phyloP scores from a whole-genome alignment of 2,113 vertebrate genomes.

The Carollia perspicillata region DNA sequence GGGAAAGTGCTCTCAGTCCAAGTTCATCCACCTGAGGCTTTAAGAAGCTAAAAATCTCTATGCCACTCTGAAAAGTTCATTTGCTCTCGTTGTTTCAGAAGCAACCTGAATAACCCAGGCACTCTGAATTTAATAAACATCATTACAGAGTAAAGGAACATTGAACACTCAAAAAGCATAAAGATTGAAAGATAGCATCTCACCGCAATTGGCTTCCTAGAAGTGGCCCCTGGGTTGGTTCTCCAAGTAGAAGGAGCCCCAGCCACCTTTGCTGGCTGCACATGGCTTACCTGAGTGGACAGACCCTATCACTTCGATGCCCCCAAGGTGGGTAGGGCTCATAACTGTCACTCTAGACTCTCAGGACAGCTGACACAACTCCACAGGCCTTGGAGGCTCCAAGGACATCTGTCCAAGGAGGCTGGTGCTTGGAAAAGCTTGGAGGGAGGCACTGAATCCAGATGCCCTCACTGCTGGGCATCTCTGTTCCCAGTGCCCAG shows the following conservation, averaged over 20 bases:
- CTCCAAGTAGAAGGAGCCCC: background rate
- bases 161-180: background rate
- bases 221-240: background rate
- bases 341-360: background rate
- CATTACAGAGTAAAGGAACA: background rate
- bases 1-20: background rate
- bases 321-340: background rate
- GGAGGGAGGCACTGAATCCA: background rate
- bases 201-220: background rate
- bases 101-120: background rate
- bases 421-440: background rate
- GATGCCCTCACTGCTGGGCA: background rate
- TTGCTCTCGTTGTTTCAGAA: background rate
- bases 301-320: background rate
- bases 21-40: background rate
- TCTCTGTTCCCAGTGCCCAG: background rate
- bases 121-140: background rate
- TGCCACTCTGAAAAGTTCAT: too few relatives aligned
- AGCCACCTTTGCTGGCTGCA: background rate
- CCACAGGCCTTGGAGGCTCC: background rate
- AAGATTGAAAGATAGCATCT: background rate
- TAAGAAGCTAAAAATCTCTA: background rate
- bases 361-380: background rate
- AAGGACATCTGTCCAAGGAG: background rate
- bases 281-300: rapidly evolving